phyloP scores from a whole-genome alignment of 2,888 invertebrate genomes.

The Allygus modestus region DNA sequence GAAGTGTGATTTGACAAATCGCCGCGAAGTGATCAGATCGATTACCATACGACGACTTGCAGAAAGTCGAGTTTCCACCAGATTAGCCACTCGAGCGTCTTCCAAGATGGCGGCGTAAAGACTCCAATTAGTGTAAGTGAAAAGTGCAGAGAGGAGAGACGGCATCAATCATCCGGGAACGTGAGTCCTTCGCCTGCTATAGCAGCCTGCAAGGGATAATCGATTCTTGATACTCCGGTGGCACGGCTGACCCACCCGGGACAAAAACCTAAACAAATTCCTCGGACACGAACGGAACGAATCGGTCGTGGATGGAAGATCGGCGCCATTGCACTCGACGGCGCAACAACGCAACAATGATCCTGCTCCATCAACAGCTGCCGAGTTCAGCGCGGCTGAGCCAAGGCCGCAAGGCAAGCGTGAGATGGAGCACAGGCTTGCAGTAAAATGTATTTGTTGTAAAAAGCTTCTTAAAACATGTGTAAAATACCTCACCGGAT shows the following conservation, averaged over 20 bases:
- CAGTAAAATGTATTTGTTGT: too few relatives aligned
- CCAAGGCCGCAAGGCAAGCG: too few relatives aligned
- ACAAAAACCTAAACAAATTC: slow-evolving; percentile 61
- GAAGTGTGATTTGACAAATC: too few relatives aligned
- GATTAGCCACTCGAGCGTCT: slow-evolving; percentile 6
- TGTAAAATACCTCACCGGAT: too few relatives aligned
- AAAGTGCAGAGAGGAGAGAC: slow-evolving; percentile 54
- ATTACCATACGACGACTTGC: slow-evolving; percentile 12
- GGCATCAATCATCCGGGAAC: slow-evolving; percentile 40
- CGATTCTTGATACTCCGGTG: slow-evolving; percentile 33
- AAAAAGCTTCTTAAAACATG: too few relatives aligned
- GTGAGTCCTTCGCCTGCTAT: background rate
- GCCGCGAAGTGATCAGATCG: background rate
- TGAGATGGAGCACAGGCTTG: too few relatives aligned
- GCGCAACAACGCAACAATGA: background rate
- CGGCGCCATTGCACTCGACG: slow-evolving; percentile 30
- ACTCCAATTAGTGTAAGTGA: slow-evolving; percentile 51
- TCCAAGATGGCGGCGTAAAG: slow-evolving; percentile 54
- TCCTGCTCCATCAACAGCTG: background rate
- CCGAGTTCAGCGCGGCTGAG: too few relatives aligned
- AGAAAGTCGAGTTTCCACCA: background rate
- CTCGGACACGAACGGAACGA: slow-evolving; percentile 60
- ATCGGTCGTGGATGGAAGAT: slow-evolving; percentile 46
- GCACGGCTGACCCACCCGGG: background rate
- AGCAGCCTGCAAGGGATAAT: slow-evolving; percentile 10